Conservation (phyloP, 1,140 invertebrate species). For the Meloidogyne exigua region DNA sequence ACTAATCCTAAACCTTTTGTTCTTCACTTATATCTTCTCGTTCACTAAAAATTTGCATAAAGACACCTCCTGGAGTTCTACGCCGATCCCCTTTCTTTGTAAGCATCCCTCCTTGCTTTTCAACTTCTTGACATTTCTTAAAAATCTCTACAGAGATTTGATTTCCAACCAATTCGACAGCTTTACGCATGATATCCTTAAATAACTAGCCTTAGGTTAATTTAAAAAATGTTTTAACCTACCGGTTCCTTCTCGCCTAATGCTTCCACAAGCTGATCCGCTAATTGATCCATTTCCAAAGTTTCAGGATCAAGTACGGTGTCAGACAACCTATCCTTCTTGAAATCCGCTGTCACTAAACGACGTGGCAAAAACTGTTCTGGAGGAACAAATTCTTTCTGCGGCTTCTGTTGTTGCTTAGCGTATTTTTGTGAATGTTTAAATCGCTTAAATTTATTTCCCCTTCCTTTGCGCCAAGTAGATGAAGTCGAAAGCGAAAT, state of each 20-base stretch:
- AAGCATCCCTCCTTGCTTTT: slow-evolving; percentile 47
- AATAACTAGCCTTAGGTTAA: not conserved
- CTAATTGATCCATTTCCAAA: slow-evolving; percentile 23
- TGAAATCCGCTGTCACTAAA: slow-evolving; percentile 22
- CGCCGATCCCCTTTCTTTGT: slow-evolving; percentile 27
- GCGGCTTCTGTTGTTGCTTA: slow-evolving; percentile 13
- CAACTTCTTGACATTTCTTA: slow-evolving; percentile 30
- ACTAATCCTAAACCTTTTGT: slow-evolving; percentile 11
- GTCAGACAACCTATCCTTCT: slow-evolving; percentile 20
- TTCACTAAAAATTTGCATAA: slow-evolving; percentile 37
- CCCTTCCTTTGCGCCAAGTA: not conserved
- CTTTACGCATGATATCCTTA: slow-evolving; percentile 37
- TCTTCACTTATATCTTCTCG: slow-evolving; percentile 20
- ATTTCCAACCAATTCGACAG: slow-evolving; percentile 26
- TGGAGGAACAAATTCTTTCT: not conserved
- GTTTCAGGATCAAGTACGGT: slow-evolving; percentile 14
- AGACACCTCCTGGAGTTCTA: slow-evolving; percentile 42
- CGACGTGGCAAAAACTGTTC: slow-evolving; percentile 21
- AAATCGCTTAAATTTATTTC: slow-evolving; percentile 4
- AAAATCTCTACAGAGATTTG: slow-evolving; percentile 25
- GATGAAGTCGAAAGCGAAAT: not conserved
- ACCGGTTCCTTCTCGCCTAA: slow-evolving; percentile 36
- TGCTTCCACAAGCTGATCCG: slow-evolving; percentile 24
- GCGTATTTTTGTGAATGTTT: not conserved
- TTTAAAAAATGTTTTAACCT: not conserved